Evolutionary conservation across 2,113 vertebrate genomes (phyloP), one percentile per base, ranked within the genome.

Genomic region (Sphaerodactylus townsendi): DNA sequence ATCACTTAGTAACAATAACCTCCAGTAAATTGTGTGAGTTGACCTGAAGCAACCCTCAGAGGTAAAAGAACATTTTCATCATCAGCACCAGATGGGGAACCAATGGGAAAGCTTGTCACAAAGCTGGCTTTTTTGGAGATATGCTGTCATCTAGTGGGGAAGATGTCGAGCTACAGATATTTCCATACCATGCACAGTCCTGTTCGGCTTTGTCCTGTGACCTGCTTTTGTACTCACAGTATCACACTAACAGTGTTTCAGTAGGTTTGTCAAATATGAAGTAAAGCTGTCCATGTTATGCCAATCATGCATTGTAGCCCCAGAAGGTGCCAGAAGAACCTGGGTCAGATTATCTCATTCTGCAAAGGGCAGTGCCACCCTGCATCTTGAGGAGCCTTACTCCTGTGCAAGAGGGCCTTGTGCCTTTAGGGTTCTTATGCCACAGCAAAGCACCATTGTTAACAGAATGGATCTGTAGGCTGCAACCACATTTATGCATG

Each of bases 141-240:
- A 14, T 17, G 56, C 41, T 82, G 85, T 30, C 85, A 82, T 66
- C 85, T 73, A 78, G 53, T 78, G 85, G 66, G 9, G 3, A 15
- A 6, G 46, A 5, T 30, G 10, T 4, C 3, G 19, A 35, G 17
- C 39, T 41, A 14, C 39, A 64, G 53, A 56, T 28, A 37, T 25
- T 30, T 75, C 48, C 21, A 30, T 23, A 4, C 10, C 48, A 23
- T 23, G 13, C 8, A 66, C 37, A 7, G 4, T 19, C 50, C 72
- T 71, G 17, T 25, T 5, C 2, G n/a, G 44, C 25, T 59, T 71
- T 41, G 2, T 68, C 41, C 33, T 23, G 41, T 46, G 41, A 25
- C 25, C 14, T 53, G 46, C 46, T 75, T 10, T 19, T 50, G 15
- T 11, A 33, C 7, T 17, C 3, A 73, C 23, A 72, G 19, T 11